These are phyloP conservation scores for Ennomos erosarius DNA, from an alignment of 2,888 invertebrate genomes.

Conservation along the genomic window DNA sequence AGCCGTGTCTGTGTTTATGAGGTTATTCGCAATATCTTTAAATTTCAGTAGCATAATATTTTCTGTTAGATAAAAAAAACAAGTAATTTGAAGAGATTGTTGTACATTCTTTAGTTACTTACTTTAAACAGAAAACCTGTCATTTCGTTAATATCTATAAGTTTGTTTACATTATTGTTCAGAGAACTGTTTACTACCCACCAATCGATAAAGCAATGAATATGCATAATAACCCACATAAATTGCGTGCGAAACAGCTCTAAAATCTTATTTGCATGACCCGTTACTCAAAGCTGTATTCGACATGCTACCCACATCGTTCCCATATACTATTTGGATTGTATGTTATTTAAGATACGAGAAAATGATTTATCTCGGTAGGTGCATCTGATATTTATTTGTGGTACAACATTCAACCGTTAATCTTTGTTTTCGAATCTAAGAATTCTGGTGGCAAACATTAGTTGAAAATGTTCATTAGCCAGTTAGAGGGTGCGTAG, in stretches of 20 bases:
- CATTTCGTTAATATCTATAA: no score
- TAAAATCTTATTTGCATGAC: constrained; percentile 27
- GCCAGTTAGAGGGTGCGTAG: no score
- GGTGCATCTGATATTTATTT: no score
- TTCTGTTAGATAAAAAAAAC: no score
- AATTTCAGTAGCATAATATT: no score
- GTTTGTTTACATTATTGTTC: constrained; percentile 4
- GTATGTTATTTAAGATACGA: constrained; percentile 3
- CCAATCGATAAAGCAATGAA: constrained; percentile 23
- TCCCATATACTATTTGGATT: not conserved
- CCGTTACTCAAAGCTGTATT: constrained; percentile 20
- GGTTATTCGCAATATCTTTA: no score
- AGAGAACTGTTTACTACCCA: constrained; percentile 2
- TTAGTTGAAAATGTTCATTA: no score
- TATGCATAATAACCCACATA: constrained; percentile 20
- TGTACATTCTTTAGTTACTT: constrained; percentile 13
- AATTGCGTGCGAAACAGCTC: constrained; percentile 24
- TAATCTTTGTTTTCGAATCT: no score
- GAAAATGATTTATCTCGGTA: not conserved
- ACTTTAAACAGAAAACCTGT: not conserved
- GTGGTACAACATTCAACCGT: no score
- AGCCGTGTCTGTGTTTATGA: not conserved
- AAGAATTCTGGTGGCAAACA: no score
- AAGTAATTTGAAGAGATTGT: not conserved
- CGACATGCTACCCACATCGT: constrained; percentile 22